Percentiles rank a stretch among this genome's conserved stretches.
Conservation (phyloP, 2,888 invertebrate species). For the Lasioglossum oenotherae region DNA sequence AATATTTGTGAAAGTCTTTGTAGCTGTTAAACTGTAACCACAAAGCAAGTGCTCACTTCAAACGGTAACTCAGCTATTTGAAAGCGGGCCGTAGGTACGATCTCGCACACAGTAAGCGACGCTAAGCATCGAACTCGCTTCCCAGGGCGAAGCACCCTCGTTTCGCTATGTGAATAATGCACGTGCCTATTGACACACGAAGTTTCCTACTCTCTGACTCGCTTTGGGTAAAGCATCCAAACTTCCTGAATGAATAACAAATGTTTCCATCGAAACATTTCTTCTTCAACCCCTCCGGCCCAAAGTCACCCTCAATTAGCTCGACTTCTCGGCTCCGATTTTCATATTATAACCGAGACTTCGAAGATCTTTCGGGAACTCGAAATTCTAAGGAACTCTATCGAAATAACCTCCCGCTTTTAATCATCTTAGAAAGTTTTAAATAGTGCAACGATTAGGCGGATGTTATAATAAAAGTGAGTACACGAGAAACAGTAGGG, state of each 20-base stretch:
- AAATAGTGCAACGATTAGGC: neutral
- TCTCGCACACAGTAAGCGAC: constrained; percentile 32
- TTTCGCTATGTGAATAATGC: constrained; percentile 65
- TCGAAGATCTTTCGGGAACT: neutral
- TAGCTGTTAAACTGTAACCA: constrained; percentile 53
- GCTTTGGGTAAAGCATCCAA: constrained; percentile 38
- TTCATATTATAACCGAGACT: neutral
- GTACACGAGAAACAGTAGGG: neutral
- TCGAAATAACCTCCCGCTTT: neutral
- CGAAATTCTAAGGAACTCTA: neutral
- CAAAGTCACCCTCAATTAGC: constrained; percentile 52
- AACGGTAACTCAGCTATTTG: constrained; percentile 39
- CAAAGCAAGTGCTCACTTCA: constrained; percentile 42
- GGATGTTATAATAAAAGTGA: too few relatives aligned
- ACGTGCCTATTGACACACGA: constrained; percentile 64
- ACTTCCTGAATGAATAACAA: constrained; percentile 64
- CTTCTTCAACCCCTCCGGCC: neutral
- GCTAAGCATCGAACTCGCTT: constrained; percentile 48
- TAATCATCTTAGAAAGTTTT: neutral
- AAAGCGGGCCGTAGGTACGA: constrained; percentile 23
- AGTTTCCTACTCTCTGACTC: constrained; percentile 47
- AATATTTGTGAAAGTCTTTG: constrained; percentile 59
- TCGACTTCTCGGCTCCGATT: constrained; percentile 1
- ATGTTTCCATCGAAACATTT: constrained; percentile 41
- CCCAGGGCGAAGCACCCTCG: constrained; percentile 47